These are phyloP conservation scores for Synchiropus splendidus DNA, from an alignment of 2,113 vertebrate species.

Conservation along the genomic window DNA sequence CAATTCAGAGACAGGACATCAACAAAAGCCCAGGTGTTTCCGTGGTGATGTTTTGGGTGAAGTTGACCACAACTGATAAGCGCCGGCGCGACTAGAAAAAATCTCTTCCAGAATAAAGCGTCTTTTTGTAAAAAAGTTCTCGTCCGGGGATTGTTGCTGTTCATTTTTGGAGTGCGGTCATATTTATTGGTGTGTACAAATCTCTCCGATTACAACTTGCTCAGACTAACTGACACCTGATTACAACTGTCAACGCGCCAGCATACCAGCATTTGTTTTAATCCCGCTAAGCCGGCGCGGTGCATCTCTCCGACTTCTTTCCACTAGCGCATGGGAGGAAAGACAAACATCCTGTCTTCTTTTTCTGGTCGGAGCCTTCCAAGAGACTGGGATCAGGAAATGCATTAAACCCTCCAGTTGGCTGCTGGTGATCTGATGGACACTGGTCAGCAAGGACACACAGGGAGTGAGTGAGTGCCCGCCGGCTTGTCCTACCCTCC, in stretches of 20 bases:
- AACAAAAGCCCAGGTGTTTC: slow-evolving; percentile 63
- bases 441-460: slow-evolving; percentile 18
- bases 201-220: no score
- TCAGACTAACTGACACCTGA: slow-evolving; percentile 6
- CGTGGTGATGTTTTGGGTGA: slow-evolving; percentile 46
- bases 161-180: no score
- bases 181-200: no score
- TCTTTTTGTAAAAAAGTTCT: no score
- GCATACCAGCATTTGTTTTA: slow-evolving; percentile 17
- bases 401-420: slow-evolving; percentile 46
- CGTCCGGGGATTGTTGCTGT: no score
- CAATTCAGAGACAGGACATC: slow-evolving; percentile 49
- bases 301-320: slow-evolving; percentile 26
- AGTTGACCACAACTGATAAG: slow-evolving; percentile 38
- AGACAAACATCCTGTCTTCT: slow-evolving; percentile 18
- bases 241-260: slow-evolving; percentile 17
- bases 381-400: slow-evolving; percentile 32
- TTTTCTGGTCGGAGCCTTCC: slow-evolving; percentile 23
- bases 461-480: background rate
- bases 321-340: slow-evolving; percentile 13
- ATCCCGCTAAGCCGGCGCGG: slow-evolving; percentile 39
- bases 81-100: no score
- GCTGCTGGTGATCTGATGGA: slow-evolving; percentile 30
- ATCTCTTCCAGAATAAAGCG: no score
- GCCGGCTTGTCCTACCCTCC: background rate